A percentile compares a stretch with the other conserved stretches of the same genome.
These are phyloP conservation scores for Macroglossus sobrinus DNA, from an alignment of 2,113 vertebrate species.

Conservation along the genomic window DNA sequence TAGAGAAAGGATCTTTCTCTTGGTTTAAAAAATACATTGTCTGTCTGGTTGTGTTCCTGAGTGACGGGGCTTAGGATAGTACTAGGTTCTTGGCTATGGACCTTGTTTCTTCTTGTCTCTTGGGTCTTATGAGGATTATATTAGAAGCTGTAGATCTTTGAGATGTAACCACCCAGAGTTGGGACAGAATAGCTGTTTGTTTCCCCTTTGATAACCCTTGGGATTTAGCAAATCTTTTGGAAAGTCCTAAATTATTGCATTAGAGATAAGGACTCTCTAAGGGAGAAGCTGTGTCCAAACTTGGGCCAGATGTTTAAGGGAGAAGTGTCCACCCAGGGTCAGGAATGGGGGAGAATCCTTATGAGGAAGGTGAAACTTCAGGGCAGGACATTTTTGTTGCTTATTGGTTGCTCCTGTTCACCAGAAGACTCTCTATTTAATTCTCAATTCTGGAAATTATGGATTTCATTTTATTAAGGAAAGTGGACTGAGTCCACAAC, in stretches of 20 bases:
- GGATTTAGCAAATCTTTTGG: background rate
- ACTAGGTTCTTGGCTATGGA: background rate
- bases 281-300: background rate
- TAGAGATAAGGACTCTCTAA: background rate
- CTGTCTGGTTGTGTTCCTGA: background rate
- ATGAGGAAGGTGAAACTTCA: background rate
- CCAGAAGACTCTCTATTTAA: background rate
- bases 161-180: background rate
- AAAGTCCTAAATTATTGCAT: background rate
- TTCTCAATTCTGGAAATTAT: background rate
- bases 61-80: background rate
- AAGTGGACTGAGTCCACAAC: background rate
- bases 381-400: background rate
- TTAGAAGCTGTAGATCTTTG: background rate
- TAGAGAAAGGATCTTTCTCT: background rate
- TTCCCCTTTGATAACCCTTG: background rate
- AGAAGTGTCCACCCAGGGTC: background rate
- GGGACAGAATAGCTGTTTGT: background rate
- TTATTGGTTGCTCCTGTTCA: background rate
- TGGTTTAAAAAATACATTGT: background rate
- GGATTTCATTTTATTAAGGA: background rate
- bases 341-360: background rate
- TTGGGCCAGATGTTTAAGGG: background rate
- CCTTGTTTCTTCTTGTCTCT: background rate
- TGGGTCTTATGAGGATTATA: background rate